Conservation (phyloP, 2,113 vertebrate genomes). For the Potamarius usumacintae region DNA sequence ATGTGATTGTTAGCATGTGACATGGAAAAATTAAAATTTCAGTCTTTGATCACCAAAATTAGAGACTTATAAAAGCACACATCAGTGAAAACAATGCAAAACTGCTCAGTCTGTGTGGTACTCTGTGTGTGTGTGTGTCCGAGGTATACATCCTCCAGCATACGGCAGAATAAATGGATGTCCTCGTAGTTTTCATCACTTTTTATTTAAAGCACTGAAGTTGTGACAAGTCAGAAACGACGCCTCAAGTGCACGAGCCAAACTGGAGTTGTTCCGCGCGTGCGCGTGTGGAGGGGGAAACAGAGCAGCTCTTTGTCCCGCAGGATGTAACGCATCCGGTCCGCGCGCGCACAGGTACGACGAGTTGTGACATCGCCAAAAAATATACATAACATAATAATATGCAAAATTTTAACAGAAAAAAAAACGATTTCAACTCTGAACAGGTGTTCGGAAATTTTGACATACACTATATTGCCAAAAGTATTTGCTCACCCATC, state of each 20-base stretch:
- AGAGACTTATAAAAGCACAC: not conserved
- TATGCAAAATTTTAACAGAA: too few relatives aligned
- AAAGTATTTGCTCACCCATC: too few relatives aligned
- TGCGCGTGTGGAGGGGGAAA: not conserved
- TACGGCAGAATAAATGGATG: too few relatives aligned
- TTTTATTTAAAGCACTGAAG: not conserved
- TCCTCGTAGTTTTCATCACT: not conserved
- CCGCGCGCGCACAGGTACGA: conserved; percentile 1
- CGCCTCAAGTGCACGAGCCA: not conserved
- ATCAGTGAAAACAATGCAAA: too few relatives aligned
- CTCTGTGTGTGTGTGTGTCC: not conserved
- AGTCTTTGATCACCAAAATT: not conserved
- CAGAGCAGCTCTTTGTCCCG: conserved; percentile 25
- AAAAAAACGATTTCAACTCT: too few relatives aligned
- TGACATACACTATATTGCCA: too few relatives aligned
- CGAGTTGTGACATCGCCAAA: not conserved
- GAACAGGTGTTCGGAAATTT: too few relatives aligned
- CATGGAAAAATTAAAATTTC: not conserved
- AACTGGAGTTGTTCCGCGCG: not conserved
- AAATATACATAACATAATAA: too few relatives aligned
- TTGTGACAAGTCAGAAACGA: not conserved
- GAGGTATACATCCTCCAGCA: not conserved
- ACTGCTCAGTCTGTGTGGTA: too few relatives aligned
- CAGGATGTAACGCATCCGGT: conserved; percentile 26
- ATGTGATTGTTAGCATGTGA: conserved; percentile 44